Evolutionary conservation across 2,113 vertebrate genomes (phyloP).

Genomic region (Oxyruncus cristatus): DNA sequence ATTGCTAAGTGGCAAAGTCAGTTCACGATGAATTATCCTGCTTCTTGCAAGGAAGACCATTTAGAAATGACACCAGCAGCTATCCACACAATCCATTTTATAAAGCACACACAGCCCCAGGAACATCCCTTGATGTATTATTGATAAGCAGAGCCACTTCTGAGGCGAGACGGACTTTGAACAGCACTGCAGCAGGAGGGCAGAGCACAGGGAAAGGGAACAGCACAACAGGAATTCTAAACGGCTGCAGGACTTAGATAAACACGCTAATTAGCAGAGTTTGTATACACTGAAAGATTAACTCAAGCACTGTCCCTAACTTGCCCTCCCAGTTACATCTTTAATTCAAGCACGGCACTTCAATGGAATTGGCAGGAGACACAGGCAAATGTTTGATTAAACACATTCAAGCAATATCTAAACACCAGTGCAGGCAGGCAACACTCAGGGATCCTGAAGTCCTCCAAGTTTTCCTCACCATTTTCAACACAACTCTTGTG

Average conservation of each 20-base stretch:
- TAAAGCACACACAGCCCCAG: not conserved
- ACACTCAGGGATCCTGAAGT: not conserved
- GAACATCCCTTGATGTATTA: not conserved
- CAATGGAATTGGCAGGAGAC: not conserved
- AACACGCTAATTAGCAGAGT: not conserved
- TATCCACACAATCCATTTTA: not conserved
- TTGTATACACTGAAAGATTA: not conserved
- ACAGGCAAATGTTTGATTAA: not conserved
- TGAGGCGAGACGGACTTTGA: not conserved
- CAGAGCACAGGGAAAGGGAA: not conserved
- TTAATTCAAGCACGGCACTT: accelerated
- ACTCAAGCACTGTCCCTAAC: not conserved
- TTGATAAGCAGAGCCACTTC: not conserved
- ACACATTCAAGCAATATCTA: not conserved
- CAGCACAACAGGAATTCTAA: not conserved
- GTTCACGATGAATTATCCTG: not conserved
- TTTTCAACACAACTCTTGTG: not conserved
- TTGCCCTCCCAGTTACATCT: not conserved
- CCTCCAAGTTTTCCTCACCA: not conserved
- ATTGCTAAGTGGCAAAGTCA: not conserved
- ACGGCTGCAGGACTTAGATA: not conserved
- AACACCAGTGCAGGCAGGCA: not conserved
- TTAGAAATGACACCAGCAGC: not conserved
- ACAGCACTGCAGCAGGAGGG: not conserved
- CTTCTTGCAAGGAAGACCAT: not conserved